phyloP scores from a whole-genome alignment of 2,888 invertebrate species.

The Nephrotoma flavescens region DNA sequence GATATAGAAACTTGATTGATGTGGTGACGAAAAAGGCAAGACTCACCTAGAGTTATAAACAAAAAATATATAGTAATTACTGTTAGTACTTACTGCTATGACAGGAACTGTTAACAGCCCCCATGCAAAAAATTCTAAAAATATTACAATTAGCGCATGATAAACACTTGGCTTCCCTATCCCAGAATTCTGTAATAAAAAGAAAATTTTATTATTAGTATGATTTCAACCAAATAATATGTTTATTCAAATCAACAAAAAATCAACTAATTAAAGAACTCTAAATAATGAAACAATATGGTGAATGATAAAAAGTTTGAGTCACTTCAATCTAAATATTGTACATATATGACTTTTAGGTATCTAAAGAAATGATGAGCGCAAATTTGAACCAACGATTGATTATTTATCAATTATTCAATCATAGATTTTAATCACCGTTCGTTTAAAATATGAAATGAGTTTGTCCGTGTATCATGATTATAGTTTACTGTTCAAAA shows the following conservation, averaged over 20 bases:
- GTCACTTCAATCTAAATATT: neutral
- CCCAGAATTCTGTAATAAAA: constrained; percentile 54
- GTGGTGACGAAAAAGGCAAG: neutral
- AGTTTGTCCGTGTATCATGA: neutral
- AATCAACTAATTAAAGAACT: neutral
- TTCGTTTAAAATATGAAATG: neutral
- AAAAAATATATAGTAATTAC: neutral
- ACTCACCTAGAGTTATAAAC: neutral
- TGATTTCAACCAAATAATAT: constrained; percentile 11
- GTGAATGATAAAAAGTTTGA: neutral
- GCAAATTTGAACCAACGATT: neutral
- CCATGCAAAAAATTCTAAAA: constrained; percentile 99
- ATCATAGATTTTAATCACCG: neutral
- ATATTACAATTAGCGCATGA: constrained; percentile 98
- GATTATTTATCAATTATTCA: neutral
- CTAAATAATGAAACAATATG: neutral
- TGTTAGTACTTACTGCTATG: constrained; percentile 39
- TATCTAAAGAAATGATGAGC: neutral
- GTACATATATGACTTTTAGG: neutral
- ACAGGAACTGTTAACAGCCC: constrained; percentile 96
- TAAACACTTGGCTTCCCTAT: constrained; percentile 92
- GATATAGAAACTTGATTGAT: no score
- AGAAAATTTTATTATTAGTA: constrained; percentile 11
- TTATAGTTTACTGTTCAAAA: neutral
- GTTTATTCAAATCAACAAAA: neutral